These are phyloP conservation scores for Leptopilina myrica DNA, from an alignment of 2,888 invertebrate genomes.

Conservation along the genomic window DNA sequence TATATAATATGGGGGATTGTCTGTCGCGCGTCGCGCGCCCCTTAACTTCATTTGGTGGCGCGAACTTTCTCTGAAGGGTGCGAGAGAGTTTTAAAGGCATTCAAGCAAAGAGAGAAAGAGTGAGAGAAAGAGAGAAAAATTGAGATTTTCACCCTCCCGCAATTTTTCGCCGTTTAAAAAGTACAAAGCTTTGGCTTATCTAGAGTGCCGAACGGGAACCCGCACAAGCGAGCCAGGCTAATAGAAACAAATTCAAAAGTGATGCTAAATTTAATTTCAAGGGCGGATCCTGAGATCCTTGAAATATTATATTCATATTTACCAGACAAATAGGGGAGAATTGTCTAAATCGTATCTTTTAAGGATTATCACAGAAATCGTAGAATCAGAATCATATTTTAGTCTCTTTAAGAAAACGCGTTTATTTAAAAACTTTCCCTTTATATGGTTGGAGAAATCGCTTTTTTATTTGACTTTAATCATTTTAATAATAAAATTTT, in stretches of 20 bases:
- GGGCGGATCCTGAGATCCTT: slow-evolving; percentile 21
- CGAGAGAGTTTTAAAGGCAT: slow-evolving; percentile 15
- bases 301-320: not conserved
- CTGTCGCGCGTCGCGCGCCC: slow-evolving; percentile 35
- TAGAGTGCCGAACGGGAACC: slow-evolving; percentile 34
- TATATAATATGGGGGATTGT: slow-evolving; percentile 40
- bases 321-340: slow-evolving; percentile 6
- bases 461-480: too few relatives aligned
- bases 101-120: slow-evolving; percentile 4
- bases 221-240: slow-evolving; percentile 16
- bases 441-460: too few relatives aligned
- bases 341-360: not conserved
- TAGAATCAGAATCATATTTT: too few relatives aligned
- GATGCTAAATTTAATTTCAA: slow-evolving; percentile 28
- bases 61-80: slow-evolving; percentile 27
- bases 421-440: too few relatives aligned
- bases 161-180: slow-evolving; percentile 49
- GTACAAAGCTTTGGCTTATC: slow-evolving; percentile 32
- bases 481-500: too few relatives aligned
- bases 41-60: slow-evolving; percentile 40
- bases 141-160: slow-evolving; percentile 43
- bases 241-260: slow-evolving; percentile 44
- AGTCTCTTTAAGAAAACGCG: too few relatives aligned
- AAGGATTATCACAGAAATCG: too few relatives aligned
- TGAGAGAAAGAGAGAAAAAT: too few relatives aligned